phyloP scores from a whole-genome alignment of 2,797 vertebrate species.

The Oreochromis mossambicus region DNA sequence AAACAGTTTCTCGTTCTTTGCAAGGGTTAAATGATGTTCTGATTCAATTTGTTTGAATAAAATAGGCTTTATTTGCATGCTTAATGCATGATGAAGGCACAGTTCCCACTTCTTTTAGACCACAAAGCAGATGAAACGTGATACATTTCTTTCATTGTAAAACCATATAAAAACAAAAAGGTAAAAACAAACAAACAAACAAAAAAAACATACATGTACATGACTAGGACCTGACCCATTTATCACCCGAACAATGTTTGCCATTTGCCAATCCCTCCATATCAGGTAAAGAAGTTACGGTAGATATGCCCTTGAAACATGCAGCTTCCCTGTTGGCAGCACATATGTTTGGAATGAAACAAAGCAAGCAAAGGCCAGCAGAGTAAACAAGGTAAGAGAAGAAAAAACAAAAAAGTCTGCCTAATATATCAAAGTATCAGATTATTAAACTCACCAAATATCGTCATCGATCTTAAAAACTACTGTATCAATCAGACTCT shows the following conservation, averaged over 20 bases:
- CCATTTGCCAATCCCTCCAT: neutral
- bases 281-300: neutral
- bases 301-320: neutral
- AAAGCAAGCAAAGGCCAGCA: neutral
- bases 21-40: neutral
- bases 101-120: neutral
- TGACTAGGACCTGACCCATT: neutral
- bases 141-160: neutral
- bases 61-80: slow-evolving; percentile 29
- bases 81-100: neutral
- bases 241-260: neutral
- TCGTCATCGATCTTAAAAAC: fast-evolving
- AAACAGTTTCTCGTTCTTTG: neutral
- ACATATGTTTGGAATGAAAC: neutral
- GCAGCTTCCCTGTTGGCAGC: neutral
- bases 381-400: neutral
- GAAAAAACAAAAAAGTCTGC: neutral
- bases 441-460: neutral
- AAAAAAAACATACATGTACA: neutral
- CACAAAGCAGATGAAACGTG: neutral
- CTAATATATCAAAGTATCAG: neutral
- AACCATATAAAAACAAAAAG: neutral
- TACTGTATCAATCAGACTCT: neutral
- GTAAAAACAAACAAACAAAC: neutral
- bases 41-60: neutral